Base-by-base conservation (phyloP, 92 coral and sea anemone genomes). In the Palythoa grandiflora region DNA sequence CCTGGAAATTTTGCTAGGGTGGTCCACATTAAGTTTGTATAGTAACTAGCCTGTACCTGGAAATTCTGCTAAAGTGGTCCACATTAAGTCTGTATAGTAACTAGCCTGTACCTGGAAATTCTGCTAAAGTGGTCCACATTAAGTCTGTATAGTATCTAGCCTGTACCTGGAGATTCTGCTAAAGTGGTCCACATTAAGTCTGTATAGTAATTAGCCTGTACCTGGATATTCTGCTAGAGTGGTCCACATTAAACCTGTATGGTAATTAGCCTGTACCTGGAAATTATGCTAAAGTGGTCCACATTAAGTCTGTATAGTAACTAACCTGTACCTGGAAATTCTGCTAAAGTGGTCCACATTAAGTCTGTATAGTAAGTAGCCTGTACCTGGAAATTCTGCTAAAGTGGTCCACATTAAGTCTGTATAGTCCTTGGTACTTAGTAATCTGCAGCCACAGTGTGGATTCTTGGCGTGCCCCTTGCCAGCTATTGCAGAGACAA, bases 141-240 rank as follows among this genome's bases (percentile, higher is more conserved):
- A 97, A 91, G 68, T 95, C 99, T 17, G 92, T 85, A 77, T 97
- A 97, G 77, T 97, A n/a, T n/a, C n/a, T n/a, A n/a, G n/a, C n/a
- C n/a, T n/a, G 38, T 78, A 89, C 99, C 93, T 72, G 99, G 99
- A 78, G 95, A 93, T 88, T 97, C 99, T 7, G 98, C 95, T 6
- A 94, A 85, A 1, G 99, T 94, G n/a, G 99, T 92, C 98, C 98
- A 95, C 93, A 95, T 91, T 89, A 97, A 91, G 68, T 95, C 99
- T 17, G 92, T 85, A 77, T 97, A 97, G 77, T 97, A n/a, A n/a
- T n/a, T n/a, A n/a, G n/a, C n/a, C n/a, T n/a, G n/a, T n/a, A n/a
- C n/a, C n/a, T n/a, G n/a, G n/a, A n/a, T n/a, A n/a, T n/a, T n/a
- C n/a, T n/a, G n/a, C n/a, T n/a, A n/a, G n/a, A n/a, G n/a, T n/a